Conservation (phyloP, 2,888 invertebrate species). For the Linnaemya vulpina region DNA sequence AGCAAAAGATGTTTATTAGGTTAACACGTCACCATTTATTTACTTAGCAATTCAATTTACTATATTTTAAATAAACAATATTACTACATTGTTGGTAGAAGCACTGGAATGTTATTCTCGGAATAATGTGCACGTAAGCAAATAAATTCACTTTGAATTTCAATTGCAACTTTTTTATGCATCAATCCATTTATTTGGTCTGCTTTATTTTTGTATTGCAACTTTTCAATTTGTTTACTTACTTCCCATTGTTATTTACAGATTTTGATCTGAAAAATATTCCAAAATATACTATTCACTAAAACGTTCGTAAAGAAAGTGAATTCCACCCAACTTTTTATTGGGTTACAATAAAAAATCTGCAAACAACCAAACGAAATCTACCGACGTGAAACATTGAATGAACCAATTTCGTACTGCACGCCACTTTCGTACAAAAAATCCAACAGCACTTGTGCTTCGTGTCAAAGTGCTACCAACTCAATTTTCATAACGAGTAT, state of each 20-base stretch:
- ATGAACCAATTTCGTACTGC: constrained; percentile 62
- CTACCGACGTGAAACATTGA: constrained; percentile 67
- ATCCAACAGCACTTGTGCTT: constrained; percentile 58
- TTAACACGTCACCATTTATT: constrained; percentile 62
- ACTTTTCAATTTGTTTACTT: constrained; percentile 75
- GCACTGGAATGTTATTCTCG: constrained; percentile 21
- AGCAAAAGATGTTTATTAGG: constrained; percentile 64
- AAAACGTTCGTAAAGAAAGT: constrained; percentile 67
- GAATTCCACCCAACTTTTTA: constrained; percentile 55
- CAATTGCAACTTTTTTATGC: background rate
- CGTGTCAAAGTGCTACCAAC: constrained; percentile 71
- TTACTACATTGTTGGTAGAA: background rate
- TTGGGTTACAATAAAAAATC: constrained; percentile 30
- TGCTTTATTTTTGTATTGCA: constrained; percentile 35
- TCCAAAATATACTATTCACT: constrained; percentile 62
- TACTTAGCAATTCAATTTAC: constrained; percentile 12
- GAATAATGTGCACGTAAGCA: constrained; percentile 82
- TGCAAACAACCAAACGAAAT: constrained; percentile 59
- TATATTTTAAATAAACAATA: constrained; percentile 22
- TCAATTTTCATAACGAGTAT: background rate
- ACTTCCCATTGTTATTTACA: constrained; percentile 79
- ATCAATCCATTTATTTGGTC: background rate
- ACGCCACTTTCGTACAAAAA: background rate
- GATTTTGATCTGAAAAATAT: constrained; percentile 61
- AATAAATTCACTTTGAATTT: constrained; percentile 38